Evolutionary conservation across 2,797 vertebrate species (phyloP).

Genomic region (Odontamblyopus rebecca): DNA sequence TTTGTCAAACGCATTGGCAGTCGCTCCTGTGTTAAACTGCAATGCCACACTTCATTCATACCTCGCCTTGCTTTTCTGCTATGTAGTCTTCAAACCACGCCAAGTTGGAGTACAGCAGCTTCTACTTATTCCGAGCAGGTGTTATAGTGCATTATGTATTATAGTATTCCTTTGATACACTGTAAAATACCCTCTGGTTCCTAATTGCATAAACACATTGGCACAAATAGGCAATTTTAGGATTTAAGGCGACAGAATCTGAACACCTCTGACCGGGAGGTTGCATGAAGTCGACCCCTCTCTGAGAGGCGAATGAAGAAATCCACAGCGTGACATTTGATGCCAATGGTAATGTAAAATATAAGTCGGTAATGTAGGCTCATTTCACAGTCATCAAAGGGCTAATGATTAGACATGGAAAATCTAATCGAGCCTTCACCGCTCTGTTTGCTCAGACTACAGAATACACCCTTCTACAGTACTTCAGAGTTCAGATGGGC

Average conservation of each 20-base stretch:
- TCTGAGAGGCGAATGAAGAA: conserved; percentile 5
- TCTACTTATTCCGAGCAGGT: too few relatives aligned
- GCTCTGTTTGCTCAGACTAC: conserved; percentile 4
- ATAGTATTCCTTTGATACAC: background rate
- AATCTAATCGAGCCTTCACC: conserved; percentile 26
- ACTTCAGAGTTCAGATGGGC: too few relatives aligned
- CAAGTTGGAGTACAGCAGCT: background rate
- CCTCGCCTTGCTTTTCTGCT: background rate
- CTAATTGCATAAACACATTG: conserved; percentile 26
- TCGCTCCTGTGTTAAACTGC: background rate
- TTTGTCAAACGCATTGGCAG: conserved; percentile 1
- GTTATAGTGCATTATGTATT: background rate
- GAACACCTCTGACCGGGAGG: conserved; percentile 21
- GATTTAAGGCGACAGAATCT: conserved; percentile 20
- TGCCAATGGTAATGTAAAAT: conserved; percentile 1
- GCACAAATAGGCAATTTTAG: conserved; percentile 4
- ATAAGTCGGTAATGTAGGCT: background rate
- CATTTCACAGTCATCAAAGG: conserved; percentile 22
- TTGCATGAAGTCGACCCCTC: conserved; percentile 5
- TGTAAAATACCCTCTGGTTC: background rate
- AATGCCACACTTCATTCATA: conserved; percentile 8
- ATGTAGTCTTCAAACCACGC: background rate
- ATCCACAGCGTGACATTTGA: conserved; percentile 10
- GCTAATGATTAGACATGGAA: conserved; percentile 16
- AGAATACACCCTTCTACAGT: too few relatives aligned